These are phyloP conservation scores for Dicentrarchus labrax DNA, from an alignment of 2,113 vertebrate genomes.

Conservation along the genomic window DNA sequence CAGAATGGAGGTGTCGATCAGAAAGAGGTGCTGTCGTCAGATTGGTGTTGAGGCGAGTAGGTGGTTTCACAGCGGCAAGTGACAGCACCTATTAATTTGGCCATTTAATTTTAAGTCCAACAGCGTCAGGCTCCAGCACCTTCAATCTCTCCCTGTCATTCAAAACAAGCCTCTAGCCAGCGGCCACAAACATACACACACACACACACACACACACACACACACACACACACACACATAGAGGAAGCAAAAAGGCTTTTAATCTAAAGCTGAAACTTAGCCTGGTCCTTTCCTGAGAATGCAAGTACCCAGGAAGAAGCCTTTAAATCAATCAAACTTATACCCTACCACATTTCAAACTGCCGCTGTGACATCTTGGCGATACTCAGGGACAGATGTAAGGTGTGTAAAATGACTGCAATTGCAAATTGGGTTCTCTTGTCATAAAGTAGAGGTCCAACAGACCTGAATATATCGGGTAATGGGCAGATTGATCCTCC, in stretches of 20 bases:
- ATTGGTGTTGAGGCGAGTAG: conserved; percentile 46
- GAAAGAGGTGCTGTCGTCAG: conserved; percentile 5
- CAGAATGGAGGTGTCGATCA: conserved; percentile 69
- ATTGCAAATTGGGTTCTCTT: conserved; percentile 60
- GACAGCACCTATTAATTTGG: conserved; percentile 82
- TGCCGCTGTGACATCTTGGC: conserved; percentile 2
- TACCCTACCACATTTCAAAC: neutral
- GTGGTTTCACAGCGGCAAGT: conserved; percentile 54
- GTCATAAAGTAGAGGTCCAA: conserved; percentile 50
- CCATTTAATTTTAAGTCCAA: conserved; percentile 79
- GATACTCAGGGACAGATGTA: conserved; percentile 36
- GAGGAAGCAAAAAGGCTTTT: conserved; percentile 32
- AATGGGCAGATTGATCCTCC: conserved; percentile 69
- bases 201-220: conserved; percentile 28
- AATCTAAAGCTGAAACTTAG: conserved; percentile 51
- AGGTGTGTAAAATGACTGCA: conserved; percentile 43
- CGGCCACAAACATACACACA: conserved; percentile 33
- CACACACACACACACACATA: neutral
- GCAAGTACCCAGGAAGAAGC: conserved; percentile 17
- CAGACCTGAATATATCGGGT: conserved; percentile 46
- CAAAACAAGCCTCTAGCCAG: conserved; percentile 52
- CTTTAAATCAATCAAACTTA: conserved; percentile 51
- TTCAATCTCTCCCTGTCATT: conserved; percentile 78
- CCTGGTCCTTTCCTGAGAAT: neutral
- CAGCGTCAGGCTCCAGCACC: conserved; percentile 77